Base-by-base conservation (phyloP, 2,113 vertebrate genomes). In the Manacus vitellinus region DNA sequence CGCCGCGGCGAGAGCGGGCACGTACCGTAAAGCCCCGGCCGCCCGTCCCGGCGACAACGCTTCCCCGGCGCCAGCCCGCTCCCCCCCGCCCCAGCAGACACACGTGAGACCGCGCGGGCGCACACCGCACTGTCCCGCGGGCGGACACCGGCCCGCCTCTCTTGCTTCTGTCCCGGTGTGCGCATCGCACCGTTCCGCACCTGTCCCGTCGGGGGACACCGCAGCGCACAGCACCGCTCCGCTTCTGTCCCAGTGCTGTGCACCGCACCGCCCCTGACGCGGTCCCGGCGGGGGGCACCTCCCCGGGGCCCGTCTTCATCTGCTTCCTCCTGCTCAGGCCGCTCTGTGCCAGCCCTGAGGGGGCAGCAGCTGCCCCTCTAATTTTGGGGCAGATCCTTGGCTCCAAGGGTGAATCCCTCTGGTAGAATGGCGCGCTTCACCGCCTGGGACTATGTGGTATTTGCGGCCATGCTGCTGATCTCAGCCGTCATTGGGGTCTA, bases 371-470 rank as follows among this genome's bases (percentile, higher is more conserved):
- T 7, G 23, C 49, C 16, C 13, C 54, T 72, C 67, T 47, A 58
- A 49, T 52, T 91, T 65, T 18, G 46, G n/a, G 31, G 6, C 63
- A 66, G n/a, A 23, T 47, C 39, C 14, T 63, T 31, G 31, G 24
- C 49, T 55, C 43, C 74, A 2, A 55, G 55, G 4, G n/a, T 12
- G 6, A 65, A 43, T 31, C 43, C 18, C 21, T 39, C 44, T 9
- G 9, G 49, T 22, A 83, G 14, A 14, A 82, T 95, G 15, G 96
- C 85, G 35, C 92, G 93, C 73, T 99, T 99, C 86, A 85, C 62
- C 8, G 88, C 89, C 37, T 98, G 98, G 97, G 99, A 99, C 98
- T 99, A 99, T n/a, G 96, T 98, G 94, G 99, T 99, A 72, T 99
- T 99, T 66, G 98, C 96, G 1, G 92, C 97, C 78, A 99, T 99